These are phyloP conservation scores for Craseonycteris thonglongyai DNA, from an alignment of 2,113 vertebrate genomes.

Conservation along the genomic window DNA sequence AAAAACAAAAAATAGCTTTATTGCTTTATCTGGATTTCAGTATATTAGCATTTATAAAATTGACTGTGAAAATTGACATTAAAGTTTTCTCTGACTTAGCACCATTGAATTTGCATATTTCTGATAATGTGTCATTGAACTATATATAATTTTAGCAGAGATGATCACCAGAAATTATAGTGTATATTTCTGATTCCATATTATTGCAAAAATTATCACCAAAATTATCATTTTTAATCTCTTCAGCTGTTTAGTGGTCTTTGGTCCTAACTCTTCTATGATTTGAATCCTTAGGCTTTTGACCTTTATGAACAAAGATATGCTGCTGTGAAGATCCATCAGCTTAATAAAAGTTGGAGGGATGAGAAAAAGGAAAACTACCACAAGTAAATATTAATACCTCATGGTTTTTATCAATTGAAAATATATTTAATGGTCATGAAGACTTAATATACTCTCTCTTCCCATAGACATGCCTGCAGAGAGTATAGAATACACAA, in stretches of 20 bases:
- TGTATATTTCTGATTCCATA: background rate
- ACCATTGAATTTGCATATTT: background rate
- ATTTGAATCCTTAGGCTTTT: conserved; percentile 88
- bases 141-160: background rate
- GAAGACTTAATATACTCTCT: conserved; percentile 69
- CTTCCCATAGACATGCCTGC: conserved; percentile 91
- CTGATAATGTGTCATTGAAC: background rate
- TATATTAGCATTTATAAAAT: conserved; percentile 11
- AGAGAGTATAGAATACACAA: conserved; percentile 99
- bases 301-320: conserved; percentile 99
- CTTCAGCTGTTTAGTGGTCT: background rate
- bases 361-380: conserved; percentile 99
- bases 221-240: background rate
- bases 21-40: conserved; percentile 3
- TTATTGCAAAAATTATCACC: background rate
- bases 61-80: conserved; percentile 3
- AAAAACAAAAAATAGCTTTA: conserved; percentile 14
- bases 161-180: background rate
- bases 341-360: conserved; percentile 99
- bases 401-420: conserved; percentile 51
- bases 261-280: conserved; percentile 45
- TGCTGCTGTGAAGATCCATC: conserved; percentile 99
- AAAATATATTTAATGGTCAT: conserved; percentile 46
- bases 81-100: background rate
- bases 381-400: conserved; percentile 91